Conservation (phyloP, 1,140 invertebrate species). For the Eulimnadia texana region DNA sequence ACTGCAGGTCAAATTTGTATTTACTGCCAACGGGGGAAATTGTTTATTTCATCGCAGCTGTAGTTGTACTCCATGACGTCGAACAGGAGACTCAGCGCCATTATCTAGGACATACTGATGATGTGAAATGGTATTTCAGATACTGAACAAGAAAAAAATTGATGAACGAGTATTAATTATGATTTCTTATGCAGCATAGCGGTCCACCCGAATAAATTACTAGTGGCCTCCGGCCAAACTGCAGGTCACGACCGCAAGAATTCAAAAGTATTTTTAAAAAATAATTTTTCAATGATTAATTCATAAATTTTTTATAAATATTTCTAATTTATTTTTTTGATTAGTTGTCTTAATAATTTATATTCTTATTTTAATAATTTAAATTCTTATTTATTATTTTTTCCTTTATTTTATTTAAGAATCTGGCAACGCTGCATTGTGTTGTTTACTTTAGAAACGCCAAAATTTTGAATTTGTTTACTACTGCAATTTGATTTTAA, state of each 20-base stretch:
- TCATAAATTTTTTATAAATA: neutral
- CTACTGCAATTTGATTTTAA: neutral
- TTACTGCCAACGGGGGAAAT: conserved; percentile 84
- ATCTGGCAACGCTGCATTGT: neutral
- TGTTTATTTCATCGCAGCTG: conserved; percentile 84
- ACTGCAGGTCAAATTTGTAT: conserved; percentile 80
- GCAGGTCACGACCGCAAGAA: conserved; percentile 64
- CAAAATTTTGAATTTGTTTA: neutral
- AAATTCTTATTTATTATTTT: no score
- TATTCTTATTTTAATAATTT: no score
- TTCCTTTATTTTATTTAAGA: no score
- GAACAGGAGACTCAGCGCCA: conserved; percentile 79
- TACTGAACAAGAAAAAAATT: neutral
- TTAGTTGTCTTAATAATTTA: no score
- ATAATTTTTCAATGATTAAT: neutral
- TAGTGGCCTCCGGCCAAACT: conserved; percentile 78
- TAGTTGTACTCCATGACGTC: conserved; percentile 80
- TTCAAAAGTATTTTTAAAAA: conserved; percentile 40
- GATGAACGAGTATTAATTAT: neutral
- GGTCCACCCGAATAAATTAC: conserved; percentile 80
- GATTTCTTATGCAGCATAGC: conserved; percentile 48
- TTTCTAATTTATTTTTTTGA: conserved; percentile 9
- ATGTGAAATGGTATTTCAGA: conserved; percentile 58
- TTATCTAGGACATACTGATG: conserved; percentile 84
- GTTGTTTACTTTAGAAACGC: neutral